Evolutionary conservation across 1,140 invertebrate species (phyloP).

Genomic region (Orius laevigatus): DNA sequence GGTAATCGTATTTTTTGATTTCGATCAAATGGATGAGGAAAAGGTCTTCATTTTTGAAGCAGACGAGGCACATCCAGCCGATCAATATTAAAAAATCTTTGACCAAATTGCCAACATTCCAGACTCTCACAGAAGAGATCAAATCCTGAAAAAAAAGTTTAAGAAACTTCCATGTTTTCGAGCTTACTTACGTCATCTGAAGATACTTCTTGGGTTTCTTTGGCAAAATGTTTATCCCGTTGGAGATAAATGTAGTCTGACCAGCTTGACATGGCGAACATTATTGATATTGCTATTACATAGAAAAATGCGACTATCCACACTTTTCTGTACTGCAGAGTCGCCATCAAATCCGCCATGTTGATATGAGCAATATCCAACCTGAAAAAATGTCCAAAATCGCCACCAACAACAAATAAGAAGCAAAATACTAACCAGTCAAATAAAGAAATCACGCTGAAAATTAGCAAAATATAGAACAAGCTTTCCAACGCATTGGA

Average conservation of each 20-base stretch:
- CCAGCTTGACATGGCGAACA: neutral
- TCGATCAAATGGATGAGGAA: constrained; percentile 1
- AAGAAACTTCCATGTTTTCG: neutral
- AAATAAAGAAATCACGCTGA: neutral
- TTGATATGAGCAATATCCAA: constrained; percentile 3
- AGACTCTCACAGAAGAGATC: neutral
- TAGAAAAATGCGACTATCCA: neutral
- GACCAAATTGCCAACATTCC: neutral
- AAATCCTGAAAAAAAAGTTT: neutral
- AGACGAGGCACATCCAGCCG: neutral
- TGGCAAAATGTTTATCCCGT: neutral
- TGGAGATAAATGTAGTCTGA: constrained; percentile 5
- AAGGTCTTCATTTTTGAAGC: neutral
- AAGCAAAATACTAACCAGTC: constrained; percentile 1
- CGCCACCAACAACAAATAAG: neutral
- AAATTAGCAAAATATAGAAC: neutral
- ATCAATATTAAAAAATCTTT: neutral
- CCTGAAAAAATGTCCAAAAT: neutral
- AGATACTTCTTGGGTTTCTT: neutral
- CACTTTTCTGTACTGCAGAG: neutral
- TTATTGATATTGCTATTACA: neutral
- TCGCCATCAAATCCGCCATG: neutral
- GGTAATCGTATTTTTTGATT: constrained; percentile 7
- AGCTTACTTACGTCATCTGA: neutral
- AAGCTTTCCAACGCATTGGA: neutral